Conservation (phyloP, 2,113 vertebrate species). For the Seriola aureovittata region DNA sequence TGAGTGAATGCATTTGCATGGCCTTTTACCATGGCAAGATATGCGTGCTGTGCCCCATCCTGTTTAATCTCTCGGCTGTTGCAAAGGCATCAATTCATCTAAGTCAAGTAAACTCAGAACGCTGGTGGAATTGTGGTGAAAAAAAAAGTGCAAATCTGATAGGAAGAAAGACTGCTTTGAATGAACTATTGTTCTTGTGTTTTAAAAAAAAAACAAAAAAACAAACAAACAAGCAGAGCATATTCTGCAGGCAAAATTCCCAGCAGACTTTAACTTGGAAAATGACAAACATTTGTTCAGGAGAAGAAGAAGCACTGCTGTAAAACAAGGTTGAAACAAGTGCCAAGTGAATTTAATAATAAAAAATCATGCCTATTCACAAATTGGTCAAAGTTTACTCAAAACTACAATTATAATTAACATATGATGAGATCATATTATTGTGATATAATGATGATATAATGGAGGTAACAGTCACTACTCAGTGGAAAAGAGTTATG, state of each 20-base stretch:
- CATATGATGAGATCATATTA: no score
- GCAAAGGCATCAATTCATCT: constrained; percentile 6
- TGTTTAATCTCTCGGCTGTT: constrained; percentile 5
- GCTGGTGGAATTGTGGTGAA: not conserved
- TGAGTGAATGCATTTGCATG: not conserved
- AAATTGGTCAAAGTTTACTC: not conserved
- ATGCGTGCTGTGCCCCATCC: not conserved
- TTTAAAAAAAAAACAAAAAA: not conserved
- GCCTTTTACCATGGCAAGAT: constrained; percentile 6
- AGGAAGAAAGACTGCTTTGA: not conserved
- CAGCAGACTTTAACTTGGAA: not conserved
- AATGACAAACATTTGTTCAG: constrained; percentile 8
- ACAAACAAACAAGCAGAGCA: not conserved
- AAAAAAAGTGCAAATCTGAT: not conserved
- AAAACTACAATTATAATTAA: not conserved
- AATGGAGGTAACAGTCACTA: not conserved
- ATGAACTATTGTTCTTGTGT: not conserved
- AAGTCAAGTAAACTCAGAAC: not conserved
- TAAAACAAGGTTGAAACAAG: not conserved
- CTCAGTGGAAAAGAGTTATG: not conserved
- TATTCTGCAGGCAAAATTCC: not conserved
- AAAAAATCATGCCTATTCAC: not conserved
- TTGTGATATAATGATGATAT: not conserved
- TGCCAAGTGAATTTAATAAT: not conserved
- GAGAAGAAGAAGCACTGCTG: not conserved